Conservation (phyloP, 2,888 invertebrate genomes). For the Meliscaeva auricollis region DNA sequence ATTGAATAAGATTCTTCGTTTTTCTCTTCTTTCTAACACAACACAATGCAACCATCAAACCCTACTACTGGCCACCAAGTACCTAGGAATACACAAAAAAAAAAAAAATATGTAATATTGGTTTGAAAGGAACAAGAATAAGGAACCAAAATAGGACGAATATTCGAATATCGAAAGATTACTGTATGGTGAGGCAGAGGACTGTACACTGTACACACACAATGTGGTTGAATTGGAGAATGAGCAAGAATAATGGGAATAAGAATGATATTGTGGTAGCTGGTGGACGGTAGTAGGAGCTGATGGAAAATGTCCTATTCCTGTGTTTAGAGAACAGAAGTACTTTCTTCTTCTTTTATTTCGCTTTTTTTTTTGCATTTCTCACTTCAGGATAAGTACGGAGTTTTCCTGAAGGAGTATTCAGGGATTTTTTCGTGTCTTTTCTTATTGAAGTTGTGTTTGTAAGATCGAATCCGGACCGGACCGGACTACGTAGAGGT, state of each 20-base stretch:
- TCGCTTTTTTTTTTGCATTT: slow-evolving; percentile 30
- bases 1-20: slow-evolving; percentile 67
- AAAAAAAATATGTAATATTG: slow-evolving; percentile 5
- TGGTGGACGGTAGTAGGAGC: no score
- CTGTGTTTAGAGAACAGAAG: slow-evolving; percentile 30
- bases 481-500: neutral
- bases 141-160: slow-evolving; percentile 35
- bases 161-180: slow-evolving; percentile 25
- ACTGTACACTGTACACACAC: neutral
- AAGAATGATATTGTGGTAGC: slow-evolving; percentile 57
- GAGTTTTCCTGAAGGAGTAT: slow-evolving; percentile 59
- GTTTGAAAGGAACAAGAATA: slow-evolving; percentile 42
- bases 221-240: neutral
- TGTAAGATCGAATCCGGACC: neutral
- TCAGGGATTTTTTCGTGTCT: neutral
- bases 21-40: slow-evolving; percentile 45
- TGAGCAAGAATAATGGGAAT: slow-evolving; percentile 6
- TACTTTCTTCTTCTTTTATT: slow-evolving; percentile 25
- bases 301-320: slow-evolving; percentile 71
- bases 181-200: no score
- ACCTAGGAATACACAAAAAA: neutral
- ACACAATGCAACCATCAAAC: slow-evolving; percentile 54
- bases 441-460: neutral
- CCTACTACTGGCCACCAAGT: neutral
- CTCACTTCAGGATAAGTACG: slow-evolving; percentile 59